Conservation (phyloP, 2,888 invertebrate genomes). For the Boloria selene region DNA sequence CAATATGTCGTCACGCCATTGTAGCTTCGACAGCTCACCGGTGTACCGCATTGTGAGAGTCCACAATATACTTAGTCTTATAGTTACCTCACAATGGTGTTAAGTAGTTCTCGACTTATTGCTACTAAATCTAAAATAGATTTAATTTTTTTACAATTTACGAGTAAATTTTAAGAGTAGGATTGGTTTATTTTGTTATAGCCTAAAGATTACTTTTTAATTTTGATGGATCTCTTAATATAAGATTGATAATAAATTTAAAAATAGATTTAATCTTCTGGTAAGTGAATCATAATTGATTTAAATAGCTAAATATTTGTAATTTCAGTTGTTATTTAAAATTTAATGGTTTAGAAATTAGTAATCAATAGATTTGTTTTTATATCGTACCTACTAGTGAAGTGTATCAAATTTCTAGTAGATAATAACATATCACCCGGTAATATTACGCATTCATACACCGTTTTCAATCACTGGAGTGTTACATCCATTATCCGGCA, state of each 20-base stretch:
- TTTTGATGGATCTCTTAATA: too few species aligned
- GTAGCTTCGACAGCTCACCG: slow-evolving; percentile 18
- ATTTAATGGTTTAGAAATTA: too few species aligned
- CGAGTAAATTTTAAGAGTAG: too few species aligned
- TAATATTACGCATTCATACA: slow-evolving; percentile 14
- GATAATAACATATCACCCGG: slow-evolving; percentile 3
- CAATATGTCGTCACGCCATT: slow-evolving; percentile 27
- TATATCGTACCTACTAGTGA: background rate
- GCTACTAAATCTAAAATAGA: background rate
- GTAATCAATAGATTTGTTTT: background rate
- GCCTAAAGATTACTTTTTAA: too few species aligned
- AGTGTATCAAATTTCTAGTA: slow-evolving; percentile 7
- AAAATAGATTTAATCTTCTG: too few species aligned
- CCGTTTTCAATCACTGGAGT: slow-evolving; percentile 18
- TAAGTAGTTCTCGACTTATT: background rate
- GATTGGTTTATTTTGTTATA: too few species aligned
- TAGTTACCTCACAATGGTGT: background rate
- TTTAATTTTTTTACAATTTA: too few species aligned
- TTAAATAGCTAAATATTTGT: too few species aligned
- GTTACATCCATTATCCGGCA: slow-evolving; percentile 17
- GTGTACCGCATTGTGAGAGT: slow-evolving; percentile 11
- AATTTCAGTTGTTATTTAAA: too few species aligned
- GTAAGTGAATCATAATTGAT: too few species aligned
- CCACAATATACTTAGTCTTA: background rate
- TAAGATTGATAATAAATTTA: too few species aligned